phyloP scores from a whole-genome alignment of 2,797 vertebrate species.

The Sciaenops ocellatus region DNA sequence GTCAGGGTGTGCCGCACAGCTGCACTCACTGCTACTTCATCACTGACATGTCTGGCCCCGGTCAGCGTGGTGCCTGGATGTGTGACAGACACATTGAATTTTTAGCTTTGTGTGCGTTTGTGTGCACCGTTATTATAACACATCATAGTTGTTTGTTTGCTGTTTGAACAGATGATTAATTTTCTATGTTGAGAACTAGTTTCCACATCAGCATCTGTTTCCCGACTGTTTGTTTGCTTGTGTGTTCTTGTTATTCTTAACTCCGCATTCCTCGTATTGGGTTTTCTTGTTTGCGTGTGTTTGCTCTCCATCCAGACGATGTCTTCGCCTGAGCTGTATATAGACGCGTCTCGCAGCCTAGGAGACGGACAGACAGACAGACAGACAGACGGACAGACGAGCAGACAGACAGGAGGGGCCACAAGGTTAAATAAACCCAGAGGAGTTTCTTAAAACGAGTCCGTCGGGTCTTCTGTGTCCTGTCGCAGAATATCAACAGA shows the following conservation, averaged over 20 bases:
- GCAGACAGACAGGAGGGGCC: conserved; percentile 43
- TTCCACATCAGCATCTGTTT: neutral
- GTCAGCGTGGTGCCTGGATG: conserved; percentile 19
- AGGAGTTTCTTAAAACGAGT: conserved; percentile 58
- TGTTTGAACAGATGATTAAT: too few species aligned
- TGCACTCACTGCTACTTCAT: conserved; percentile 37
- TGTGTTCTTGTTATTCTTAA: neutral
- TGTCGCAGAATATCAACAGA: conserved; percentile 41
- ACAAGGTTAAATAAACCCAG: conserved; percentile 65
- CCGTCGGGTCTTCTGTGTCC: conserved; percentile 31
- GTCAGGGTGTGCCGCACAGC: conserved; percentile 52
- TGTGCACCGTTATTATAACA: neutral
- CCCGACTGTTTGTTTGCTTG: neutral
- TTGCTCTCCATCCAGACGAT: neutral
- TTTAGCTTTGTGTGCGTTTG: neutral
- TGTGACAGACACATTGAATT: neutral
- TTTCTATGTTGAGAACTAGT: neutral
- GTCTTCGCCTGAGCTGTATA: conserved; percentile 41
- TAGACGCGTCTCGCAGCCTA: conserved; percentile 22
- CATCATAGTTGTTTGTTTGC: neutral
- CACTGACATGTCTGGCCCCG: conserved; percentile 25
- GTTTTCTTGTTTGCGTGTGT: conserved; percentile 16
- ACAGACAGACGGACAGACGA: neutral
- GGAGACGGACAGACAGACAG: conserved; percentile 32
- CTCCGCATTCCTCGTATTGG: neutral